Base-by-base conservation (phyloP, 2,797 vertebrate species). In the Lepilemur ruficaudatus region DNA sequence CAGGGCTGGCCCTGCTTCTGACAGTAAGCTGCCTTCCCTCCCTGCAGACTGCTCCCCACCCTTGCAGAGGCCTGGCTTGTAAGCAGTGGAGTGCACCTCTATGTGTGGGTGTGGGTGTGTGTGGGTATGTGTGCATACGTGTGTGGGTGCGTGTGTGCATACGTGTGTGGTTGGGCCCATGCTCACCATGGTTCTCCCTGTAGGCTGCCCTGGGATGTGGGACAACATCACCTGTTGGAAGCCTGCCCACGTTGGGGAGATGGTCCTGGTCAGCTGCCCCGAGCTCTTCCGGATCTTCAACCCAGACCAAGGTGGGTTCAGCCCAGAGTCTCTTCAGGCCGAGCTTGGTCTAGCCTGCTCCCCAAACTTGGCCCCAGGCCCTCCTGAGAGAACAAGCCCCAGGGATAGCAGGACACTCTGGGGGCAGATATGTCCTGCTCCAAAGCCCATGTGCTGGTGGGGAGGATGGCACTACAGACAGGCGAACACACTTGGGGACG, bases 201-300 rank as follows among this genome's bases (percentile, higher is more conserved):
- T 96, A 99, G 99, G 98, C 59, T 99, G 99, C 96, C 99, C 99
- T 0, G 99, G 99, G 98, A 99, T 99, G 99, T 99, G 99, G 99
- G 99, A 99, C 97, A 99, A 99, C 65, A 99, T 99, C 96, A 99
- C 99, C 0, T 99, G 99, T 96, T 99, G 99, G 99, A 99, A 99
- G 98, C 99, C 99, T 0, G 99, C 99, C 28, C 98, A 87, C 0
- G 96, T 99, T 1, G 99, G 99, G 0, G 99, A 99, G 91, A 98
- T 99, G 0, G 99, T 99, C 86, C 98, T 98, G 48, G 99, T 99
- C 96, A 99, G 98, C 98, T 99, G 99, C 96, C 99, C 99, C 0
- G 99, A 99, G 7, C 97, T 99, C 85, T 99, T 99, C 98, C 99
- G 98, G 63, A 98, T 99, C 96, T 98, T 99, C 97, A 96, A 96